Percentiles rank a stretch among this genome's conserved stretches.
Conservation (phyloP, 2,113 vertebrate species). For the Saimiri boliviensis region DNA sequence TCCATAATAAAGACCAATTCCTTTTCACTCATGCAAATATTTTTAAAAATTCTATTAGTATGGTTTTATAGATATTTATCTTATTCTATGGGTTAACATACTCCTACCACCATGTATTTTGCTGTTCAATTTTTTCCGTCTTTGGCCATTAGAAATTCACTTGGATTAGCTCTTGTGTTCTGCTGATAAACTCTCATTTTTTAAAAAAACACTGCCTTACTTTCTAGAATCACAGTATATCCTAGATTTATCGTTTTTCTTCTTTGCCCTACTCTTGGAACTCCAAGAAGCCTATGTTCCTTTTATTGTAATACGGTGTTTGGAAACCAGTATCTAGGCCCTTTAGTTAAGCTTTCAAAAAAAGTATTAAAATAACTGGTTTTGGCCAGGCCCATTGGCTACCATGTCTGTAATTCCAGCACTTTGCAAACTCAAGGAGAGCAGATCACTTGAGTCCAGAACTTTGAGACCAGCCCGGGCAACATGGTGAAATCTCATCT, state of each 20-base stretch:
- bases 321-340: neutral
- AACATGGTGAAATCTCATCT: too few relatives aligned
- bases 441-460: too few relatives aligned
- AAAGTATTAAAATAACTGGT: neutral
- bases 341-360: neutral
- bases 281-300: neutral
- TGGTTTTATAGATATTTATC: neutral
- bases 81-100: neutral
- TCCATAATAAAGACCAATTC: neutral
- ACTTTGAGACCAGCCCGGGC: too few relatives aligned
- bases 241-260: neutral
- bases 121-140: neutral
- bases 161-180: neutral
- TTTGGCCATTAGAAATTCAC: neutral
- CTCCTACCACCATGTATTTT: neutral
- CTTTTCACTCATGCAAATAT: neutral
- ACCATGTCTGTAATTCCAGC: too few relatives aligned
- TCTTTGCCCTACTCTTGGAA: neutral
- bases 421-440: too few relatives aligned
- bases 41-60: neutral
- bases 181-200: neutral
- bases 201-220: neutral
- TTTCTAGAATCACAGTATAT: neutral
- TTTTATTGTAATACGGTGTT: neutral
- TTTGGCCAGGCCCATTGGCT: too few relatives aligned